These are phyloP conservation scores for Indicator maculatus DNA, from an alignment of 2,113 vertebrate species.

Conservation along the genomic window DNA sequence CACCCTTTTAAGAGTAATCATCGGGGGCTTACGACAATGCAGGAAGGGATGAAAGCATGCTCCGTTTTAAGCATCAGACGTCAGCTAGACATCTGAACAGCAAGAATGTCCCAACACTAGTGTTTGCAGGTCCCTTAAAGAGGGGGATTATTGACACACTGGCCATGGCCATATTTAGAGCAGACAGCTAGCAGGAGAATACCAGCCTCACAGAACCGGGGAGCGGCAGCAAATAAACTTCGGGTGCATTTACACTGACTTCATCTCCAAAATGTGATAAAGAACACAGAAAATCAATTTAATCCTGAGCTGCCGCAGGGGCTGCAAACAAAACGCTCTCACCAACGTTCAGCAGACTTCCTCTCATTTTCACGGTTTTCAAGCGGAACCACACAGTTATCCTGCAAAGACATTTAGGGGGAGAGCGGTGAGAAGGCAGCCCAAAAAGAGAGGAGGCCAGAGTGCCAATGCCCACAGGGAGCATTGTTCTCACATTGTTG, in stretches of 20 bases:
- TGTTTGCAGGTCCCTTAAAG: conserved; percentile 80
- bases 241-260: background rate
- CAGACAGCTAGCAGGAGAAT: conserved; percentile 69
- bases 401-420: background rate
- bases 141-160: conserved; percentile 77
- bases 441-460: background rate
- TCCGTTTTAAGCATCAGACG: conserved; percentile 91
- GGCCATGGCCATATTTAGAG: conserved; percentile 86
- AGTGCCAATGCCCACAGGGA: accelerated
- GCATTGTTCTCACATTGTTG: accelerated
- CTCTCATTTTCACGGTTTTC: background rate
- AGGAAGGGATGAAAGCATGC: conserved; percentile 86
- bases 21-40: conserved; percentile 81
- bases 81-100: conserved; percentile 89
- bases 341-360: background rate
- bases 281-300: conserved; percentile 20
- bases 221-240: background rate
- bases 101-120: conserved; percentile 90
- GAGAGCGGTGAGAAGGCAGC: background rate
- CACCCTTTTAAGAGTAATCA: conserved; percentile 88
- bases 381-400: background rate
- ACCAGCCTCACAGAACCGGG: background rate
- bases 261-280: background rate
- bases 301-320: background rate
- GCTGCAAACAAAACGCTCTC: background rate